Evolutionary conservation across 2,113 vertebrate species (phyloP).

Genomic region (Vidua chalybeata): DNA sequence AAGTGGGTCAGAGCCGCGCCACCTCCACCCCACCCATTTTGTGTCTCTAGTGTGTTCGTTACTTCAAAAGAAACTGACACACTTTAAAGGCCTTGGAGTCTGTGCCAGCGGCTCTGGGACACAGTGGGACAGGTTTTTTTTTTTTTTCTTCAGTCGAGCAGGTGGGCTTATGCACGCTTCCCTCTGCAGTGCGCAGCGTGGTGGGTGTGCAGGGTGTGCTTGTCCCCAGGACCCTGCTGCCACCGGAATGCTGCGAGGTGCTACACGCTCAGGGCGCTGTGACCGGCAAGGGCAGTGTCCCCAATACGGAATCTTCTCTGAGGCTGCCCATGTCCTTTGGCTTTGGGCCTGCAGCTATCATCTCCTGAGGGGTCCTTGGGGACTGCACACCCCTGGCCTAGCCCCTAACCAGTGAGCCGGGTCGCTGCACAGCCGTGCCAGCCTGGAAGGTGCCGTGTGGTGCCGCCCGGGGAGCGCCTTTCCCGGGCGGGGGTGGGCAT

Average conservation of each 20-base stretch:
- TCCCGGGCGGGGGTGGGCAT: not conserved
- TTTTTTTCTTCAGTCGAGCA: rapidly evolving
- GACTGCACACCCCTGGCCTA: not conserved
- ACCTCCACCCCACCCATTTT: not conserved
- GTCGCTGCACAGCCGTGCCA: not conserved
- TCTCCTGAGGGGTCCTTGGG: rapidly evolving
- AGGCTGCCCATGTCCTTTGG: not conserved
- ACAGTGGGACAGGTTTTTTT: rapidly evolving
- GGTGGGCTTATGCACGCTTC: rapidly evolving
- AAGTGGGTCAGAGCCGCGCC: not conserved
- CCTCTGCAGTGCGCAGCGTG: not conserved
- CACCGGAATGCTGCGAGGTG: not conserved
- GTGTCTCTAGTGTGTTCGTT: rapidly evolving
- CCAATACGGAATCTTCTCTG: not conserved
- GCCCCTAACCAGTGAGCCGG: not conserved
- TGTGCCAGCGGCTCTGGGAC: not conserved
- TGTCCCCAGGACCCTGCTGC: not conserved
- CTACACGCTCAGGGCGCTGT: not conserved
- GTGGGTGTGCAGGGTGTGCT: rapidly evolving
- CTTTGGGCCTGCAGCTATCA: not conserved
- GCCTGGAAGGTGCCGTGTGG: rapidly evolving
- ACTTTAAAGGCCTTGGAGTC: not conserved
- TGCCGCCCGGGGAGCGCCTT: not conserved
- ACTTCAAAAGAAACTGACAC: not conserved
- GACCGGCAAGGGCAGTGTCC: not conserved